Conservation (phyloP, 1,140 invertebrate species). For the Scaptomyza montana region DNA sequence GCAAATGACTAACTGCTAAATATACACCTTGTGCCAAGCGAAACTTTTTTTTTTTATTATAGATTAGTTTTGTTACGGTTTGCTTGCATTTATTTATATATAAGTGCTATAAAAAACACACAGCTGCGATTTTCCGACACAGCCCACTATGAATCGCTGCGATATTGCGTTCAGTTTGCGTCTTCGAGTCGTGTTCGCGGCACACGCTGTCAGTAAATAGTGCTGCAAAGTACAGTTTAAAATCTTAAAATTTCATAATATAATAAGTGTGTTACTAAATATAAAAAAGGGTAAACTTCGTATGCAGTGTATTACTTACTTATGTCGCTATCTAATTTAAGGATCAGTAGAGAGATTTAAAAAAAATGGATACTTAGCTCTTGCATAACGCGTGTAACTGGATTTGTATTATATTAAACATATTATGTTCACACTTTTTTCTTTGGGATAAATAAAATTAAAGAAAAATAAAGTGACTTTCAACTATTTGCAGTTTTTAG, state of each 20-base stretch:
- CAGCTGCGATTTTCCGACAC: background rate
- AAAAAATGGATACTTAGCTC: background rate
- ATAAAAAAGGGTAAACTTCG: conserved; percentile 5
- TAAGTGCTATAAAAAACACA: conserved; percentile 25
- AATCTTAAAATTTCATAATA: background rate
- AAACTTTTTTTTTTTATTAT: conserved; percentile 47
- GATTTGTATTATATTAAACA: conserved; percentile 13
- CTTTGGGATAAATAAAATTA: conserved; percentile 4
- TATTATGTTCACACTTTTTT: background rate
- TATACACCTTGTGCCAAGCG: conserved; percentile 55
- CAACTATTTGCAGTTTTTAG: conserved; percentile 72
- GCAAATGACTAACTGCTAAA: conserved; percentile 62
- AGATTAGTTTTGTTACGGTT: conserved; percentile 25
- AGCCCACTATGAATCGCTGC: conserved; percentile 24
- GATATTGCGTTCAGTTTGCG: conserved; percentile 57
- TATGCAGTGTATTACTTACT: background rate
- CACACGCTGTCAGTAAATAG: conserved; percentile 41
- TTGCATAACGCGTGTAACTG: conserved; percentile 37
- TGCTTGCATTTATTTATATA: conserved; percentile 50
- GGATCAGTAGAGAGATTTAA: background rate
- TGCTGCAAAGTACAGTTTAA: conserved; percentile 21
- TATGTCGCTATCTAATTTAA: conserved; percentile 1
- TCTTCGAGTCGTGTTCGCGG: conserved; percentile 57
- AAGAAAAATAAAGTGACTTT: conserved; percentile 60
- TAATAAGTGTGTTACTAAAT: conserved; percentile 1